Conservation (phyloP, 2,888 invertebrate species). For the Cheilosia urbana region DNA sequence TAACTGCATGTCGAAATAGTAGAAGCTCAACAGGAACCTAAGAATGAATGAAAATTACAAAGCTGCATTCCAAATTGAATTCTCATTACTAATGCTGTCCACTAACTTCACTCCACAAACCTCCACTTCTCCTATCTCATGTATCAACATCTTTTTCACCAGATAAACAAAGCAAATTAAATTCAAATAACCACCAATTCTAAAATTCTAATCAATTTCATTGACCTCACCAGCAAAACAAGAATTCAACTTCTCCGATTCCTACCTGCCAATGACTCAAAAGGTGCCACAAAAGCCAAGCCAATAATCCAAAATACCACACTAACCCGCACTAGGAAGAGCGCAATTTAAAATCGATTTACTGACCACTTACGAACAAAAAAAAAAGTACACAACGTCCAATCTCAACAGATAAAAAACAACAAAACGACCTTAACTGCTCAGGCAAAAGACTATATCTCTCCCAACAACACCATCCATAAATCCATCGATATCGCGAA, state of each 20-base stretch:
- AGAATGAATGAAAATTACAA: too few relatives aligned
- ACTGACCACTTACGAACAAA: not conserved
- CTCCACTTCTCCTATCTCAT: not conserved
- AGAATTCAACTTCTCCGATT: not conserved
- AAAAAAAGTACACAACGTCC: not conserved
- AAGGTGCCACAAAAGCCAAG: conserved; percentile 6
- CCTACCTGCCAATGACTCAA: not conserved
- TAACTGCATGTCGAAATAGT: too few relatives aligned
- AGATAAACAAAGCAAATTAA: conserved; percentile 3
- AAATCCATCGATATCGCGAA: not conserved
- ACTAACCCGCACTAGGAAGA: conserved; percentile 36
- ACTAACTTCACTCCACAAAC: not conserved
- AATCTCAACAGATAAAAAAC: not conserved
- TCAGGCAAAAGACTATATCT: not conserved
- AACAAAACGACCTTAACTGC: conserved; percentile 23
- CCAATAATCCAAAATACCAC: not conserved
- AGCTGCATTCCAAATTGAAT: too few relatives aligned
- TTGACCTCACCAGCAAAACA: conserved; percentile 29
- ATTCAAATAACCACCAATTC: not conserved
- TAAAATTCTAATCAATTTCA: conserved; percentile 21
- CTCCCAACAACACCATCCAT: not conserved
- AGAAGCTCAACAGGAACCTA: too few relatives aligned
- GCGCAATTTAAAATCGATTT: conserved; percentile 32
- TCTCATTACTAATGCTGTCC: not conserved
- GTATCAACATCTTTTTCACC: not conserved